phyloP scores from a whole-genome alignment of 2,113 vertebrate species.

The Ranitomeya variabilis region DNA sequence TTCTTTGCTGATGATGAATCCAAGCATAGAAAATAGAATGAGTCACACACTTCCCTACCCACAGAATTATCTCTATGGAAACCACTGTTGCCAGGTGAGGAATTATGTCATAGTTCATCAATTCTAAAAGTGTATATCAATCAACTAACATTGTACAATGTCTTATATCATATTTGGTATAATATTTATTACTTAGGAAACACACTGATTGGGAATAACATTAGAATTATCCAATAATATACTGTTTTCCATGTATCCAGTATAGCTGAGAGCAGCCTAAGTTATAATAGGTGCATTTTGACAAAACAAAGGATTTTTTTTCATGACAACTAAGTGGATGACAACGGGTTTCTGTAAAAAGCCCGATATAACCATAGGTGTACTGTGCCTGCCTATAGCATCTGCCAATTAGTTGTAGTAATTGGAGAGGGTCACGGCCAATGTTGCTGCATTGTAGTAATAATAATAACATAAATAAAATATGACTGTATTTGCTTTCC shows the following conservation, averaged over 20 bases:
- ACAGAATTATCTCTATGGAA: constrained; percentile 60
- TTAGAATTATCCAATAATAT: not conserved
- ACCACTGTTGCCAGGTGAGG: constrained; percentile 60
- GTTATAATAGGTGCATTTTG: not conserved
- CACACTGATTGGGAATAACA: not conserved
- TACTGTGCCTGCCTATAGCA: no score
- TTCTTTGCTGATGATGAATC: constrained; percentile 60
- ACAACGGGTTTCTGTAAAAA: no score
- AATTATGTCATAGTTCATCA: constrained; percentile 63
- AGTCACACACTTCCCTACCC: constrained; percentile 62
- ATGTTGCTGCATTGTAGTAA: no score
- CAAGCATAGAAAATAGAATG: constrained; percentile 64
- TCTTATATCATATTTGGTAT: not conserved
- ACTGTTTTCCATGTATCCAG: not conserved
- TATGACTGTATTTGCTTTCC: no score
- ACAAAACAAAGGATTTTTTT: not conserved
- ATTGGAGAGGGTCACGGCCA: no score
- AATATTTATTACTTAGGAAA: not conserved
- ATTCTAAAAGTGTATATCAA: not conserved
- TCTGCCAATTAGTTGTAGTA: no score
- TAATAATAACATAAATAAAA: no score
- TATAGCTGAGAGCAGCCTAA: no score
- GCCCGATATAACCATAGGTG: no score
- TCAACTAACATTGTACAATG: not conserved
- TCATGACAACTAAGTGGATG: no score